phyloP scores from a whole-genome alignment of 2,888 invertebrate species.

The Cephonodes hylas region DNA sequence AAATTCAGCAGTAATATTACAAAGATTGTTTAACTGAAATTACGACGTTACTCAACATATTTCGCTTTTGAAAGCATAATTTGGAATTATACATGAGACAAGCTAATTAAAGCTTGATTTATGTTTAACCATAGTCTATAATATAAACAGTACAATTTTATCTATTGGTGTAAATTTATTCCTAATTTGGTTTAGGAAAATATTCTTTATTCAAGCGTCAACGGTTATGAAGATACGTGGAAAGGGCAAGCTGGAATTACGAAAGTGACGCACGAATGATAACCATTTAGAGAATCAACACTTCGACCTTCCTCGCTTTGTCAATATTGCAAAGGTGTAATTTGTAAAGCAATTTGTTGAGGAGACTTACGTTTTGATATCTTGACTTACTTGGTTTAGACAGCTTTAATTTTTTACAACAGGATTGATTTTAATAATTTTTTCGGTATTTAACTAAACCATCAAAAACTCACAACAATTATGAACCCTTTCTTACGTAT shows the following conservation, averaged over 20 bases:
- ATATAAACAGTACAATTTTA: no score
- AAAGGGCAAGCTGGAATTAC: slow-evolving; percentile 12
- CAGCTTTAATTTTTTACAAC: background rate
- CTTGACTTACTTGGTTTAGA: background rate
- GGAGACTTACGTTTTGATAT: background rate
- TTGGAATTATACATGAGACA: no score
- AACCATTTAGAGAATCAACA: background rate
- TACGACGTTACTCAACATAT: no score
- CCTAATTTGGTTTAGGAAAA: no score
- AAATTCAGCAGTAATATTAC: no score
- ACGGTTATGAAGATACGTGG: background rate
- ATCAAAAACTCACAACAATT: no score
- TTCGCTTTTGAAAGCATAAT: no score
- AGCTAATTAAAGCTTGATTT: no score
- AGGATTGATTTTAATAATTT: background rate
- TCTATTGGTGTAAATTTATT: no score
- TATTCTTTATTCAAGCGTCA: background rate
- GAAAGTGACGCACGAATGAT: slow-evolving; percentile 10
- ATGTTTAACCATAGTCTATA: no score
- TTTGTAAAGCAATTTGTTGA: slow-evolving; percentile 3
- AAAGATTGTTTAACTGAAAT: no score
- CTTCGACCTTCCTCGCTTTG: slow-evolving; percentile 5
- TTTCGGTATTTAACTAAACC: background rate
- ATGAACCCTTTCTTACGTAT: no score
- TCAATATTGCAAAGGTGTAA: slow-evolving; percentile 6